Base-by-base conservation (phyloP, 1,140 invertebrate species). In the Drosophila nigrodunni region DNA sequence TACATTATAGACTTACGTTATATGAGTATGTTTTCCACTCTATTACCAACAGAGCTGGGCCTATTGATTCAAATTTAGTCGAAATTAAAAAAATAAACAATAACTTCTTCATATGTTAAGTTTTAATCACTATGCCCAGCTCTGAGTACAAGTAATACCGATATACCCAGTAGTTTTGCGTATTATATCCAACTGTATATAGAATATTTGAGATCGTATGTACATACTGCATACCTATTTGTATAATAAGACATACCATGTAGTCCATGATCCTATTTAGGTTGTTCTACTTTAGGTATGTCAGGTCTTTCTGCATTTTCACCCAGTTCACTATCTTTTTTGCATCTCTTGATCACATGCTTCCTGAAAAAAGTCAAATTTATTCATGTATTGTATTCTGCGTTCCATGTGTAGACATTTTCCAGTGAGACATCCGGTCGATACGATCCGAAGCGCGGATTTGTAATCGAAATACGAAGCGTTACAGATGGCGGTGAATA, bases 381-480 rank as follows among this genome's bases (percentile, higher is more conserved):
- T 39, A 60, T 62, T 11, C 34, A 57, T 21, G 49, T 61, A 55
- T 41, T 68, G 15, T 52, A 30, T 72, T 72, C 39, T 57, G 58
- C 59, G 58, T 77, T 78, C 25, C 25, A 35, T 80, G 59, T 55
- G 15, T 73, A 92, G 91, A 79, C 57, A 39, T 77, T 61, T 86
- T 78, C 78, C 85, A 92, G 91, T 71, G 83, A 78, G 21, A 74
- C 57, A 39, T 44, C 72, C 55, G 80, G 74, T 77, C 92, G 88
- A n/a, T 95, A 94, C 90, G 93, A 94, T 93, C 94, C 95, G 15
- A 94, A 93, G 92, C 78, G 94, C 78, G 95, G 95, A 79, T 95
- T 94, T 87, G 93, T 90, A 52, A 80, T 95, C 78, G 89, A 90
- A 86, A 93, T 93, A 57, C 77, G 93, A 49, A 82, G 86, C 59